Conservation (phyloP, 2,113 vertebrate species). For the Macaca mulatta region DNA sequence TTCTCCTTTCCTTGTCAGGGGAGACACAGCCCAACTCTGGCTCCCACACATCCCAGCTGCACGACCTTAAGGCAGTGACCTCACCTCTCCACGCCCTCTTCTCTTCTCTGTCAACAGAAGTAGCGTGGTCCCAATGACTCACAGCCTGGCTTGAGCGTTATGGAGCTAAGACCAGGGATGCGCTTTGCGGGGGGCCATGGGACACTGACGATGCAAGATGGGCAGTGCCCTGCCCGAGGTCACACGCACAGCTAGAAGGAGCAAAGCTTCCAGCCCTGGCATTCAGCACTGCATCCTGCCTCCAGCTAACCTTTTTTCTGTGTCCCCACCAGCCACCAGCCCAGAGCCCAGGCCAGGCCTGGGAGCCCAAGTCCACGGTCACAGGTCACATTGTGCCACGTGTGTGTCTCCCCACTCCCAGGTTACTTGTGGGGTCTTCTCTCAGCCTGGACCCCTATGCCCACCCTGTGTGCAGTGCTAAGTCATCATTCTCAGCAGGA, state of each 20-base stretch:
- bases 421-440: neutral
- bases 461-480: neutral
- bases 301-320: neutral
- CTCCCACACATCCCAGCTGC: neutral
- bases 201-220: neutral
- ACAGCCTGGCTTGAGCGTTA: neutral
- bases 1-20: fast-evolving
- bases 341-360: neutral
- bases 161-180: neutral
- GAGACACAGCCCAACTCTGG: neutral
- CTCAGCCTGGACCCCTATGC: neutral
- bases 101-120: too few relatives aligned
- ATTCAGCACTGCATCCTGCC: neutral
- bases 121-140: neutral
- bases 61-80: neutral
- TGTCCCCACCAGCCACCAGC: neutral
- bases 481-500: neutral
- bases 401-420: neutral
- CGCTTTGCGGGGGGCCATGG: neutral
- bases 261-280: neutral
- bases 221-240: neutral
- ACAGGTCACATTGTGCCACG: neutral
- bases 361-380: neutral
- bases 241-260: neutral
- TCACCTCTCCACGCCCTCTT: neutral